Base-by-base conservation (phyloP, 1,140 invertebrate species). In the Drosophila hydei region DNA sequence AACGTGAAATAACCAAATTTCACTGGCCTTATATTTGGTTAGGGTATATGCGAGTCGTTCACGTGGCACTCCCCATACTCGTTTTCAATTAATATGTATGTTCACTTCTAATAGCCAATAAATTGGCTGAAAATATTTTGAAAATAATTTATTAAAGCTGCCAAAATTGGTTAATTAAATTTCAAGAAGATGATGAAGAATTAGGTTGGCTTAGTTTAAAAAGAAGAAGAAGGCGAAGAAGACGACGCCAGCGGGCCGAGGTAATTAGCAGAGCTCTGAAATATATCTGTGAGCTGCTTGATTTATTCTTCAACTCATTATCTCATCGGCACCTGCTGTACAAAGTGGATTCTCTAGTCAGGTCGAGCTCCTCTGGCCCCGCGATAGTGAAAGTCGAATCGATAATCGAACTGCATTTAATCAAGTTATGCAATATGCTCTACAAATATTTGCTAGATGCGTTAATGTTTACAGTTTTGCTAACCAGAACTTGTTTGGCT, bases 101-200 rank as follows among this genome's bases (percentile, higher is more conserved):
- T 40, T 42, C 9, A 25, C 6, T 11, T 25, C 16, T 27, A 70
- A 43, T 63, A 62, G 59, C 11, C 59, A 48, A 54, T 59, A 70
- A 70, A 70, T 61, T 68, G 64, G 45, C 56, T 52, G 47, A 33
- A 68, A 61, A 30, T 51, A 12, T 61, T 51, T 33, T 51, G 18
- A 68, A 61, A 51, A 51, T 68, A 33, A 68, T 51, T 30, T 47
- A 62, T 52, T 19, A 38, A 25, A 36, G 18, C 38, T 12, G 2
- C 2, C 14, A 54, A 54, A 19, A 55, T 12, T 54, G 14, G 50
- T 30, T 55, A 70, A 70, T 70, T 70, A 63, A 55, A 62, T 68
- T 45, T 43, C n/a, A 45, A 30, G 38, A 33, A 45, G 40, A 64
- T 36, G 47, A 68, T 52, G 47, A 48, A 14, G 45, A 68, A 50